Base-by-base conservation (phyloP, 2,888 invertebrate species). In the Gryllus longicercus region DNA sequence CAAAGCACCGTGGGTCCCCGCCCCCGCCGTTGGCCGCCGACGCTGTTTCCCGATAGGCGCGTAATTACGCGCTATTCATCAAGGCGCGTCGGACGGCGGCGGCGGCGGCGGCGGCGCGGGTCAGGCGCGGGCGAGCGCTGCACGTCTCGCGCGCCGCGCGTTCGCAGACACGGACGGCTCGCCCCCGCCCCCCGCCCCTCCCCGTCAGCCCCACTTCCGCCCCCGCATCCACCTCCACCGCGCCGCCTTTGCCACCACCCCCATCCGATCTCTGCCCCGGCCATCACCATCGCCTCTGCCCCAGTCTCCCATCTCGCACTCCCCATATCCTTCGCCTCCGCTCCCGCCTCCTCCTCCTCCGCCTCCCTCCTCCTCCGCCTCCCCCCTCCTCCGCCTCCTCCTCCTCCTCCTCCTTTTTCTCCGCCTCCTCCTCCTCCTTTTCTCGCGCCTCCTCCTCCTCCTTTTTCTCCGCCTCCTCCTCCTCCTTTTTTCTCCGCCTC, bases 21-120 rank as follows among this genome's bases (percentile, higher is more conserved):
- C 63, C 63, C 14, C 18, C 14, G 63, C 63, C 63, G 63, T 63
- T 63, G 63, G 16, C 18, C 63, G 16, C 16, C 63, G 63, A 12
- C 63, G 63, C 63, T 12, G 16, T 63, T 63, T 63, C 63, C 63
- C 63, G 63, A 63, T 63, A 63, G 63, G 63, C 63, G 63, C 63
- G 63, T 63, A 63, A 63, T 63, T 63, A 63, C 63, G 63, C 18
- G 63, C 63, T 63, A 63, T 63, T 63, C 63, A 63, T 63, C 63
- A 63, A 12, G 12, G 63, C 63, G 12, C 63, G 63, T 63, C 63
- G 63, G 63, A 16, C 63, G 63, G 12, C 18, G 16, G n/a, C n/a
- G n/a, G 25, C 25, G 25, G 25, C 25, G 25, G 25, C 25, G 25
- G 25, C 25, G 18, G 63, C 63, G 63, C 63, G 63, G 18, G 63